A percentile compares a stretch with the other conserved stretches of the same genome.
Evolutionary conservation across 2,888 invertebrate species (phyloP).

Genomic region (Scaeva pyrastri): DNA sequence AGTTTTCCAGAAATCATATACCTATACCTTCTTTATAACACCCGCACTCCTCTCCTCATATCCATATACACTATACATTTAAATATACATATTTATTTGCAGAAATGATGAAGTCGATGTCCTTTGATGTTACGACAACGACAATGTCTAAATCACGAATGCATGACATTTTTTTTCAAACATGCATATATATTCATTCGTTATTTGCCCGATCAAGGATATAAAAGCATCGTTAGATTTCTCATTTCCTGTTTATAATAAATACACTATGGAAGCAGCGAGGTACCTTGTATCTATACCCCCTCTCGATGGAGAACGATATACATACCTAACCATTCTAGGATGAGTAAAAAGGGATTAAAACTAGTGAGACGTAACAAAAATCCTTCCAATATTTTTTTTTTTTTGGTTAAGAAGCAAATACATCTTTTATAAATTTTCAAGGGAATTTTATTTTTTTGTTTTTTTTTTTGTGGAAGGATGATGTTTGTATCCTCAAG

Average conservation of each 20-base stretch:
- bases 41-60: too few species aligned
- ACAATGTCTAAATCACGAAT: conserved; percentile 42
- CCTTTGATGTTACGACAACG: conserved; percentile 47
- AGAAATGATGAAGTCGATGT: conserved; percentile 26
- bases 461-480: neutral
- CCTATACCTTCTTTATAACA: neutral
- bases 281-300: neutral
- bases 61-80: neutral
- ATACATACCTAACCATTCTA: too few species aligned
- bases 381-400: conserved; percentile 1
- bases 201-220: conserved; percentile 59
- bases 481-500: conserved; percentile 20
- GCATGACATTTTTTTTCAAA: conserved; percentile 26
- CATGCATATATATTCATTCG: conserved; percentile 5
- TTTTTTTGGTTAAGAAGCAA: conserved; percentile 31
- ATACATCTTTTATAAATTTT: conserved; percentile 11
- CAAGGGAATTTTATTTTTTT: conserved; percentile 5
- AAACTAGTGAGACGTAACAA: conserved; percentile 18
- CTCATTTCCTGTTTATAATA: conserved; percentile 62
- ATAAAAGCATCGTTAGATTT: conserved; percentile 52
- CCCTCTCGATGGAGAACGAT: neutral
- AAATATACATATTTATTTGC: neutral
- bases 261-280: conserved; percentile 7
- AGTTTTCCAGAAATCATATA: conserved; percentile 34
- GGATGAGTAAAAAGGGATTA: neutral